Evolutionary conservation across 2,888 invertebrate genomes (phyloP).

Genomic region (Lochmaea crataegi): DNA sequence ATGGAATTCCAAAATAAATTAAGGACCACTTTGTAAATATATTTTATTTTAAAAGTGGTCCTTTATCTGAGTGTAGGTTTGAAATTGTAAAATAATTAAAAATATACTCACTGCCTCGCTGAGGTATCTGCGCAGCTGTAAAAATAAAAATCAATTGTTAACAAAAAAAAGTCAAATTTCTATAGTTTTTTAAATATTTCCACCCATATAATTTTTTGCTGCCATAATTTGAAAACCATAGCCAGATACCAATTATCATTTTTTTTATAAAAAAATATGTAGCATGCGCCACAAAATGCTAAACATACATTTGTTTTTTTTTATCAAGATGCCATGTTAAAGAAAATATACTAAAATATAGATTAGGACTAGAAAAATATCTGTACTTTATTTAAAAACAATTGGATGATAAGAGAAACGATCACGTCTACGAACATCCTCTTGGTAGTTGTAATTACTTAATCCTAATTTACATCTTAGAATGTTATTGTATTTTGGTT

Average conservation of each 20-base stretch:
- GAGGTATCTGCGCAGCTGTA: constrained; percentile 90
- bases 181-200: too few species aligned
- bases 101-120: constrained; percentile 86
- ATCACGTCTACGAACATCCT: not conserved
- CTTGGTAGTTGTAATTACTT: too few species aligned
- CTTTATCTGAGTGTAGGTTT: constrained; percentile 3
- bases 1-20: too few species aligned
- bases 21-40: too few species aligned
- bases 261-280: constrained; percentile 2
- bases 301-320: constrained; percentile 10
- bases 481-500: too few species aligned
- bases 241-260: not conserved
- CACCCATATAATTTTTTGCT: not conserved
- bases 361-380: too few species aligned
- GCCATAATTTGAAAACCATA: constrained; percentile 30
- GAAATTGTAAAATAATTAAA: constrained; percentile 20
- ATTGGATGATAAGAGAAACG: not conserved
- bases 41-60: not conserved
- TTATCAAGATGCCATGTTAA: constrained; percentile 28
- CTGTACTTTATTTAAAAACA: not conserved
- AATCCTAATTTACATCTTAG: too few species aligned
- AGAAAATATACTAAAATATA: constrained; percentile 5
- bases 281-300: constrained; percentile 26
- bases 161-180: not conserved
- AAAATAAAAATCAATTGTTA: constrained; percentile 62